Evolutionary conservation across 2,797 vertebrate genomes (phyloP), one percentile per base, ranked within the genome.

Genomic region (Propithecus deckenii): DNA sequence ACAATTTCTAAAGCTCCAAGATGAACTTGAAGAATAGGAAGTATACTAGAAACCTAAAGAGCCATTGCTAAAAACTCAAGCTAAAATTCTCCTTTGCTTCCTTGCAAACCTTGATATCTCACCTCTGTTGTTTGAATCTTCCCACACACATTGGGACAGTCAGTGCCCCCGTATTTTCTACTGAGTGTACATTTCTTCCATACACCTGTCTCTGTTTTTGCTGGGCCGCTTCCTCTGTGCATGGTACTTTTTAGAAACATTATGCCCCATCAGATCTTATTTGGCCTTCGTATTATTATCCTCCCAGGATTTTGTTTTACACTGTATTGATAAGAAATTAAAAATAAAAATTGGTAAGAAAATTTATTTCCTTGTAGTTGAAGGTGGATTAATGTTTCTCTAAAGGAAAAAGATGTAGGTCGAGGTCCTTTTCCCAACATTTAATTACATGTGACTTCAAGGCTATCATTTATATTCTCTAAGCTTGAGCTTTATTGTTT

Each of bases 291-390:
- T 79, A 6, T 92, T 81, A 46, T 80, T 80, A 10, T 57, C 23
- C 7, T 72, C 20, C 2, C 23, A 84, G 32, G 25, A 35, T 80
- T 91, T 86, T 72, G 12, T 48, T 92, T 92, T 72, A 59, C 25
- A 59, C 41, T 87, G 38, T 76, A 6, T 92, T 76, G 28, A 67
- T 83, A 79, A 93, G 7, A 91, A 92, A 86, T 88, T 89, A 87
- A 89, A 78, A 86, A 67, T 55, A 48, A 91, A 92, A 75, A 71
- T 88, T 78, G 14, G 4, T 65, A 86, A 92, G 38, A 86, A 93
- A 67, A 32, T 74, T 48, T 74, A 46, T 87, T 28, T 75, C 30
- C 17, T 75, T 85, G 22, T 46, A 14, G 18, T 76, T 55, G 15
- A 92, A 52, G n/a, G 61, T 85, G 17, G 18, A 35, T 90, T 87